Percentiles rank a stretch among this genome's conserved stretches.
Conservation (phyloP, 2,797 vertebrate genomes). For the Pangasius mekongensis region DNA sequence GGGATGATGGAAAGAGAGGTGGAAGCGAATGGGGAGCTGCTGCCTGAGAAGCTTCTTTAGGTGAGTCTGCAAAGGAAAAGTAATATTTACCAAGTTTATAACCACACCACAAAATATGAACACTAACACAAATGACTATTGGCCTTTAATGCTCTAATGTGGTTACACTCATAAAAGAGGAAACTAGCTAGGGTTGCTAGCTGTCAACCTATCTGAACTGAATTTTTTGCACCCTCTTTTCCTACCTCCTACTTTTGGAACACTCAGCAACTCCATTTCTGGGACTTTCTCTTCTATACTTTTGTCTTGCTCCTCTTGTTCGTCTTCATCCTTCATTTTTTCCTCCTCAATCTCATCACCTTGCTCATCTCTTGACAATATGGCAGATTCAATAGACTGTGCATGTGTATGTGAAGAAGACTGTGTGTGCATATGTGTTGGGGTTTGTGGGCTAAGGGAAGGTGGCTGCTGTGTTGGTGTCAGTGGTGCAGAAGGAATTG, state of each 20-base stretch:
- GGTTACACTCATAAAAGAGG: not conserved
- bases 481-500: constrained; percentile 63
- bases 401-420: constrained; percentile 52
- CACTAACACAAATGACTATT: not conserved
- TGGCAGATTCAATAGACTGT: constrained; percentile 68
- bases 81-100: constrained; percentile 1
- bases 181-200: not conserved
- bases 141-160: not conserved
- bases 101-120: not conserved
- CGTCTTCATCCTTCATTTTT: constrained; percentile 39
- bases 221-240: not conserved
- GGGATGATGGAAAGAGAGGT: constrained; percentile 56
- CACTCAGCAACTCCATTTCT: constrained; percentile 71
- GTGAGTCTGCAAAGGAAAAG: constrained; percentile 64
- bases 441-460: constrained; percentile 73
- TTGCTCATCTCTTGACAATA: constrained; percentile 69
- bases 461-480: constrained; percentile 74
- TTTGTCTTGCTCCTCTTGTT: constrained; percentile 63
- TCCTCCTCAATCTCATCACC: constrained; percentile 56
- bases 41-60: constrained; percentile 68
- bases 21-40: constrained; percentile 64
- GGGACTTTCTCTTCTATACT: constrained; percentile 65
- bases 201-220: constrained; percentile 5
- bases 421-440: constrained; percentile 67
- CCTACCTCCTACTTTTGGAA: constrained; percentile 72